These are phyloP conservation scores for Sabellastarte sp. DNA, from an alignment of 2,888 invertebrate species.

Conservation along the genomic window DNA sequence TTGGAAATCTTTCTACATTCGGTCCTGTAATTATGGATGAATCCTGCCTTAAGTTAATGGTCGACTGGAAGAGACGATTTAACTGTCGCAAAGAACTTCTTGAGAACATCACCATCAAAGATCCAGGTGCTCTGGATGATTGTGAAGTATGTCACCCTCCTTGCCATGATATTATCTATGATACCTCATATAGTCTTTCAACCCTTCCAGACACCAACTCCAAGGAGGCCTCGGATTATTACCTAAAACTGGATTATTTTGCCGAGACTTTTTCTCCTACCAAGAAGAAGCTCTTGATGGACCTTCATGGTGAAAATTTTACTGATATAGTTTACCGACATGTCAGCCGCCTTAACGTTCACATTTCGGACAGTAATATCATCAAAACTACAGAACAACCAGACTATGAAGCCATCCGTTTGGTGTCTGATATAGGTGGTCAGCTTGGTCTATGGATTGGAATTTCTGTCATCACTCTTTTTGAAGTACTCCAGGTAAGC, in stretches of 20 bases:
- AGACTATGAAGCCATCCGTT: constrained; percentile 33
- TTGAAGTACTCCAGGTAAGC: constrained; percentile 28
- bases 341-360: constrained; percentile 30
- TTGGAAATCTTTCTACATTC: neutral
- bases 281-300: constrained; percentile 8
- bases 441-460: constrained; percentile 38
- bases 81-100: constrained; percentile 30
- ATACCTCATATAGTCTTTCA: constrained; percentile 31
- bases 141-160: constrained; percentile 34
- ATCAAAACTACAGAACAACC: constrained; percentile 34
- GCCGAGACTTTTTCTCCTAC: constrained; percentile 9
- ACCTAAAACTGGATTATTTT: constrained; percentile 23
- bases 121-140: constrained; percentile 28
- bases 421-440: constrained; percentile 35
- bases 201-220: constrained; percentile 28
- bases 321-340: constrained; percentile 1
- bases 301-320: neutral
- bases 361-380: constrained; percentile 36
- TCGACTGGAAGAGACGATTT: constrained; percentile 6
- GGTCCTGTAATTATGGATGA: neutral
- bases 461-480: constrained; percentile 34
- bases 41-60: neutral
- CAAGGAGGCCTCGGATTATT: constrained; percentile 28
- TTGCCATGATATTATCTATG: constrained; percentile 32
- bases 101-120: constrained; percentile 31